phyloP scores from a whole-genome alignment of 2,888 invertebrate genomes.

The Temnothorax unifasciatus region DNA sequence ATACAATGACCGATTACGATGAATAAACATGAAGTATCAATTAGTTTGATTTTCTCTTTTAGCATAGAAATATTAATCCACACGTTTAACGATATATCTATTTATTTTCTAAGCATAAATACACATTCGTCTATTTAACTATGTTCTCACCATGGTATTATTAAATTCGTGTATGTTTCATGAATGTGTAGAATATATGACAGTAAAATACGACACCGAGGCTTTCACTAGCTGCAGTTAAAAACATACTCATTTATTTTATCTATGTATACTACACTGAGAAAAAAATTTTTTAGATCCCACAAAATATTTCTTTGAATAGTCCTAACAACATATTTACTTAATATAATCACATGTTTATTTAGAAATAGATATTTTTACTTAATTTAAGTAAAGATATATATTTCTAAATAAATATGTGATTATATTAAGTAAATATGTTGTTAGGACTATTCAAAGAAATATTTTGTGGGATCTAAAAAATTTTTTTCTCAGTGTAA shows the following conservation, averaged over 20 bases:
- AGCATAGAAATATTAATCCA: not conserved
- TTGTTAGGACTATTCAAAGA: too few relatives aligned
- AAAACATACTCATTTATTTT: not conserved
- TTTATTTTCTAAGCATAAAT: not conserved
- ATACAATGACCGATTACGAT: not conserved
- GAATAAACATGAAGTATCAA: not conserved
- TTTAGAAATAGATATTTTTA: too few relatives aligned
- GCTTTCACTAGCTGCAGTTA: not conserved
- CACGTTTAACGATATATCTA: not conserved
- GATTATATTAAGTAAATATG: too few relatives aligned
- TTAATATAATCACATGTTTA: too few relatives aligned
- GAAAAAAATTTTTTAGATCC: too few relatives aligned
- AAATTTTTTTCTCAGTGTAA: too few relatives aligned
- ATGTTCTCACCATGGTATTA: not conserved
- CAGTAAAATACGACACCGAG: slow-evolving; percentile 14
- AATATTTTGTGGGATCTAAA: too few relatives aligned
- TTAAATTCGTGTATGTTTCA: not conserved
- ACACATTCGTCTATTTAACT: not conserved
- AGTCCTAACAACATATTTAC: too few relatives aligned
- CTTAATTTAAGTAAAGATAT: too few relatives aligned
- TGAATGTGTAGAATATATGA: not conserved
- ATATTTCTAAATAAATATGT: too few relatives aligned
- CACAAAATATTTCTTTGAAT: too few relatives aligned
- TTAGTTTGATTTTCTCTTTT: not conserved
- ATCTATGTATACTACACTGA: not conserved